Conservation (phyloP, 2,888 invertebrate species). For the Sphaeridia pumilis region DNA sequence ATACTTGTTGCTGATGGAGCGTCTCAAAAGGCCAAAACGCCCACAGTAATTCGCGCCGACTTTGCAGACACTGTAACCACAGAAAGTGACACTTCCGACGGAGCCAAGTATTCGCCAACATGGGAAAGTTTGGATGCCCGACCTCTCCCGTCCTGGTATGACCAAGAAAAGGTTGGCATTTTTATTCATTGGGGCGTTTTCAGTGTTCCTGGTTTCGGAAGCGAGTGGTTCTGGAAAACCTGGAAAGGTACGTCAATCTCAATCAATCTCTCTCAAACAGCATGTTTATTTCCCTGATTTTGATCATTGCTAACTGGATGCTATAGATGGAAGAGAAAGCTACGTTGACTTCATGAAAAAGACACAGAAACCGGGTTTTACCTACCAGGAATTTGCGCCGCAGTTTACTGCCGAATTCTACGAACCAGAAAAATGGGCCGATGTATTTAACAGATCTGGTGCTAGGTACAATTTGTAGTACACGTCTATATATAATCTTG, state of each 20-base stretch:
- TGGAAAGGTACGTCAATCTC: slow-evolving; percentile 50
- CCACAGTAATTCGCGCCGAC: too few relatives aligned
- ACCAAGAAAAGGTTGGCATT: slow-evolving; percentile 78
- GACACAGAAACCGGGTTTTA: slow-evolving; percentile 71
- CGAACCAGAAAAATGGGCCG: slow-evolving; percentile 70
- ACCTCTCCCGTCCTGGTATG: slow-evolving; percentile 77
- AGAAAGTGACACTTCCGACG: too few relatives aligned
- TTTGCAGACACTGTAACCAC: too few relatives aligned
- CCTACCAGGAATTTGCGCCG: slow-evolving; percentile 82
- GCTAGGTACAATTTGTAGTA: slow-evolving; percentile 53
- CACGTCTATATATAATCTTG: background rate
- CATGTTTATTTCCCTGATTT: background rate
- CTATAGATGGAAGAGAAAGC: slow-evolving; percentile 1
- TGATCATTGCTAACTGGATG: too few relatives aligned
- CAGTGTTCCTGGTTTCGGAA: slow-evolving; percentile 72
- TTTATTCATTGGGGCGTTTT: slow-evolving; percentile 84
- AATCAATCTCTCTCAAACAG: background rate
- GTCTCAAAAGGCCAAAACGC: too few relatives aligned
- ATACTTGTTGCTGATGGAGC: too few relatives aligned
- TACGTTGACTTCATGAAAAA: slow-evolving; percentile 57
- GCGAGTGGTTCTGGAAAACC: slow-evolving; percentile 85
- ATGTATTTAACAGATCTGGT: slow-evolving; percentile 68
- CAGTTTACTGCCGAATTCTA: slow-evolving; percentile 84
- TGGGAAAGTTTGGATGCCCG: slow-evolving; percentile 77
- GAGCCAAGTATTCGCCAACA: slow-evolving; percentile 47